Percentiles rank a stretch among this genome's conserved stretches.
Evolutionary conservation across 2,797 vertebrate genomes (phyloP).

Genomic region (Syngnathus rostellatus): DNA sequence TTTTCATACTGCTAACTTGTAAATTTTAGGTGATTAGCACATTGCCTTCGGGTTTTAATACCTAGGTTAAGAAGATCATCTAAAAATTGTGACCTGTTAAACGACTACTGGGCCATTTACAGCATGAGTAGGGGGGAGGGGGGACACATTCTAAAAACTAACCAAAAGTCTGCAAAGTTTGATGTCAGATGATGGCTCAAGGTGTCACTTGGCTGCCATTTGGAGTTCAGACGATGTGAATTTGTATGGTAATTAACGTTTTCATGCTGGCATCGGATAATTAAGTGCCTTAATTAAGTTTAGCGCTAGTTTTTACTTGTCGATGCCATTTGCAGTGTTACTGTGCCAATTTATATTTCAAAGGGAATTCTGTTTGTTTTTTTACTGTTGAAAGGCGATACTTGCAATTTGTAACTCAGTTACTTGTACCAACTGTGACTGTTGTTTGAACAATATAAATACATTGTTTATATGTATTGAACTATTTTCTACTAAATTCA

Average conservation of each 20-base stretch:
- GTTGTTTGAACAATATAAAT: not conserved
- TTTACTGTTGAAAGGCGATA: not conserved
- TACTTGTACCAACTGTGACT: not conserved
- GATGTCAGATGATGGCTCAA: not conserved
- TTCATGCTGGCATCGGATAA: not conserved
- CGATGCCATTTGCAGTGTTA: not conserved
- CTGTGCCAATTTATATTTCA: constrained; percentile 2
- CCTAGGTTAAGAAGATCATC: not conserved
- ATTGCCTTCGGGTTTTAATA: not conserved
- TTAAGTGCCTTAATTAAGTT: constrained; percentile 3
- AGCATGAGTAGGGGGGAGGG: not conserved
- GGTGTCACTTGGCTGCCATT: constrained; percentile 1
- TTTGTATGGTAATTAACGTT: not conserved
- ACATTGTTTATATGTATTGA: not conserved
- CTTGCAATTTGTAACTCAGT: not conserved
- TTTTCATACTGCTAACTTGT: not conserved
- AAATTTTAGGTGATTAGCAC: not conserved
- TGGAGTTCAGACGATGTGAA: not conserved
- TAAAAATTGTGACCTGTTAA: not conserved
- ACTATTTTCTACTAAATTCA: not conserved
- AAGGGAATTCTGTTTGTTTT: not conserved
- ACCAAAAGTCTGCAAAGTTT: not conserved
- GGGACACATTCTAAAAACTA: too few species aligned
- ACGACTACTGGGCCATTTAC: too few species aligned
- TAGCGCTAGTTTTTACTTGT: not conserved